Evolutionary conservation across 1,140 invertebrate species (phyloP).

Genomic region (Drosophila parabipectinata): DNA sequence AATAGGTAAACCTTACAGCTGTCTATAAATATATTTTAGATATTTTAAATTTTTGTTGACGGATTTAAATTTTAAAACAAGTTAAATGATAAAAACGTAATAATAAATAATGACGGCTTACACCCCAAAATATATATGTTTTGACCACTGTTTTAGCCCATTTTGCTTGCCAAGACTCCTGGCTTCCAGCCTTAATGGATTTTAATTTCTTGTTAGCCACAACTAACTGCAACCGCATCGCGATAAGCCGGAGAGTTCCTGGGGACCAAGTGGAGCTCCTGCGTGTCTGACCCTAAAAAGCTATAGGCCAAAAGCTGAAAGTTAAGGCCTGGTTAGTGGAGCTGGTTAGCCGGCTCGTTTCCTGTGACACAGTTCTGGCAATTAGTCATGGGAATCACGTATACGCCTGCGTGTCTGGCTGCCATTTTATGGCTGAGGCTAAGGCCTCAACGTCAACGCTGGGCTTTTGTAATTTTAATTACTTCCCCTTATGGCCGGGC

Average conservation of each 20-base stretch:
- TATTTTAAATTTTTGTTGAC: background rate
- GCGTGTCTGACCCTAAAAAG: conserved; percentile 70
- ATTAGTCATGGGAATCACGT: conserved; percentile 81
- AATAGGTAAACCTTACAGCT: background rate
- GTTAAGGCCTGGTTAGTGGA: conserved; percentile 4
- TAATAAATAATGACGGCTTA: no score
- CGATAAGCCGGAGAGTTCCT: conserved; percentile 50
- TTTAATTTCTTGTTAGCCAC: conserved; percentile 80
- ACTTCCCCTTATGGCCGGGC: conserved; percentile 59
- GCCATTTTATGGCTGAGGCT: conserved; percentile 62
- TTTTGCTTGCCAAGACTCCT: conserved; percentile 18
- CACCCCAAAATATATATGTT: background rate
- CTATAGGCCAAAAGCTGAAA: conserved; percentile 1
- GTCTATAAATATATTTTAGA: background rate
- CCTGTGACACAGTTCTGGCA: conserved; percentile 81
- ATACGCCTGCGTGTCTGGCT: conserved; percentile 73
- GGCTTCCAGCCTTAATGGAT: conserved; percentile 68
- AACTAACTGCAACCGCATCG: conserved; percentile 73
- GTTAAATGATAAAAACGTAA: background rate
- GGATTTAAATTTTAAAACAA: background rate
- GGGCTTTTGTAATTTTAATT: conserved; percentile 78
- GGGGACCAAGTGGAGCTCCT: conserved; percentile 19
- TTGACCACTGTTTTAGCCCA: conserved; percentile 22
- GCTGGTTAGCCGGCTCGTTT: conserved; percentile 42
- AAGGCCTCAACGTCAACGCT: conserved; percentile 67